Evolutionary conservation across 2,113 vertebrate genomes (phyloP).

Genomic region (Oplegnathus fasciatus): DNA sequence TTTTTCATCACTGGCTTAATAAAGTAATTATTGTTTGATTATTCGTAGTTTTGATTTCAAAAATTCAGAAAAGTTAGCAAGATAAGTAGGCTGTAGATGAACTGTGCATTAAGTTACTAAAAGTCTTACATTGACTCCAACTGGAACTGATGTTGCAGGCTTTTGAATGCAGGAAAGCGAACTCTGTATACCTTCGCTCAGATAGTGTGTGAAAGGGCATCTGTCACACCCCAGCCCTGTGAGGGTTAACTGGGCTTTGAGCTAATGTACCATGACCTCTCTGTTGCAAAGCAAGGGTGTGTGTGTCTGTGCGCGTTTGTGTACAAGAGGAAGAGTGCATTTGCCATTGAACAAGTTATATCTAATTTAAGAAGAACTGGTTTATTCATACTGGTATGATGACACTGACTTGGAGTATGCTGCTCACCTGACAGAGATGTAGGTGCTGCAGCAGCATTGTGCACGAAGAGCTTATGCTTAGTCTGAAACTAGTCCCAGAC

Average conservation of each 20-base stretch:
- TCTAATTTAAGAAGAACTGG: neutral
- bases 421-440: constrained; percentile 25
- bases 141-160: neutral
- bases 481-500: neutral
- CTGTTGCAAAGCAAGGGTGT: constrained; percentile 30
- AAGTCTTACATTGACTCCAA: neutral
- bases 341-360: neutral
- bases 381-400: constrained; percentile 3
- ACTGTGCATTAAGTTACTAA: neutral
- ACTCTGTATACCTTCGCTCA: constrained; percentile 13
- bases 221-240: constrained; percentile 22
- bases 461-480: neutral
- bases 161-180: constrained; percentile 9
- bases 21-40: neutral
- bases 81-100: neutral
- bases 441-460: neutral
- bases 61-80: neutral
- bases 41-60: neutral
- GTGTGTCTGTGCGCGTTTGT: neutral
- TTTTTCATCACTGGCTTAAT: neutral
- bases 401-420: constrained; percentile 4
- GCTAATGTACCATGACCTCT: constrained; percentile 70
- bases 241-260: constrained; percentile 54
- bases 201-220: constrained; percentile 23
- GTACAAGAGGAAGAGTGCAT: neutral